Conservation (phyloP, 2,797 vertebrate species). For the Hipposideros larvatus region DNA sequence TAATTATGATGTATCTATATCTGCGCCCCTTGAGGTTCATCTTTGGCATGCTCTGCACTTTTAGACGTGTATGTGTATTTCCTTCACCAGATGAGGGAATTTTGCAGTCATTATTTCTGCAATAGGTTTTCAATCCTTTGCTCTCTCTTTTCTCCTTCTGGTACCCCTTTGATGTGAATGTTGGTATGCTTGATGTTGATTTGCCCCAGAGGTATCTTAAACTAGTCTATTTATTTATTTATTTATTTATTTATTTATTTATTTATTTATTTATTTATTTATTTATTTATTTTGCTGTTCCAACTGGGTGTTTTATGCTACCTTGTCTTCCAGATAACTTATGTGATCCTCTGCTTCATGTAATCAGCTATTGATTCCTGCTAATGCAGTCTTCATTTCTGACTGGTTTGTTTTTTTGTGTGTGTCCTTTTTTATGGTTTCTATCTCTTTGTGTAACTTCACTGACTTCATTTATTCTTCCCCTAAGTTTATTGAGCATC, state of each 20-base stretch:
- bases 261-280: no score
- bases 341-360: background rate
- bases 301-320: background rate
- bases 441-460: background rate
- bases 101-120: background rate
- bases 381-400: background rate
- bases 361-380: background rate
- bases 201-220: background rate
- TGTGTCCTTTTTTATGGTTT: background rate
- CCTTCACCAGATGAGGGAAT: background rate
- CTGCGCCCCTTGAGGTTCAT: background rate
- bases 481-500: background rate
- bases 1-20: background rate
- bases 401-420: background rate
- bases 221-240: background rate
- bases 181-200: background rate
- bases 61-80: background rate
- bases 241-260: background rate
- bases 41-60: background rate
- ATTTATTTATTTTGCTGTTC: background rate
- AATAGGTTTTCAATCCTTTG: background rate
- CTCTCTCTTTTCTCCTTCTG: background rate
- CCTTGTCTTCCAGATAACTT: background rate
- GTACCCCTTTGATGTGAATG: background rate
- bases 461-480: background rate